Conservation (phyloP, 2,797 vertebrate genomes). For the Sorex maritimensis region DNA sequence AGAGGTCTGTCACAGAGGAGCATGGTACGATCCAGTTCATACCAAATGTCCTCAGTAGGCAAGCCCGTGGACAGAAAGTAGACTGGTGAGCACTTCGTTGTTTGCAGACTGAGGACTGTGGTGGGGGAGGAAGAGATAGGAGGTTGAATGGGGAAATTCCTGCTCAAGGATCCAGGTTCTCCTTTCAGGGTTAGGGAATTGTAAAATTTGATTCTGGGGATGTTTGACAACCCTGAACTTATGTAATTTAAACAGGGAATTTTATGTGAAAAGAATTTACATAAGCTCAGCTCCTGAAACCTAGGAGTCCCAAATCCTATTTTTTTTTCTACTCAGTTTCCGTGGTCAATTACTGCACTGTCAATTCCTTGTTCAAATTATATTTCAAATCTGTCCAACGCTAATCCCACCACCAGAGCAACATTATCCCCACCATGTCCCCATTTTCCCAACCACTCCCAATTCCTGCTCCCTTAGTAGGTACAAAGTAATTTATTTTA, state of each 20-base stretch:
- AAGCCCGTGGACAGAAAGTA: background rate
- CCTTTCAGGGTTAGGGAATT: background rate
- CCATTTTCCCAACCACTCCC: no score
- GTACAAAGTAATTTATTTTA: no score
- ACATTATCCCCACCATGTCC: no score
- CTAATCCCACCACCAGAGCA: no score
- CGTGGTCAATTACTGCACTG: background rate
- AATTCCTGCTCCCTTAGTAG: no score
- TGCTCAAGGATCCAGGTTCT: background rate
- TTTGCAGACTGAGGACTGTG: background rate
- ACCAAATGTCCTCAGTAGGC: background rate
- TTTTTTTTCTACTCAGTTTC: conserved; percentile 8
- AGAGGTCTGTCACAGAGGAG: background rate
- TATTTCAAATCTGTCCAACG: background rate
- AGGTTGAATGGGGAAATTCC: background rate
- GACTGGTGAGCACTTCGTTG: background rate
- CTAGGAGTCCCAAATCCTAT: background rate
- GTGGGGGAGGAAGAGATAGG: no score
- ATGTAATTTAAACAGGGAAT: background rate
- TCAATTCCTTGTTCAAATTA: background rate
- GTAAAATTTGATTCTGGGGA: background rate
- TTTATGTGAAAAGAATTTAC: background rate
- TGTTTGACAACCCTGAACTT: background rate
- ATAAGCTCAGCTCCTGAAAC: background rate
- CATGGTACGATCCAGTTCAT: background rate